Conservation (phyloP, 2,113 vertebrate genomes). For the Gopherus flavomarginatus region DNA sequence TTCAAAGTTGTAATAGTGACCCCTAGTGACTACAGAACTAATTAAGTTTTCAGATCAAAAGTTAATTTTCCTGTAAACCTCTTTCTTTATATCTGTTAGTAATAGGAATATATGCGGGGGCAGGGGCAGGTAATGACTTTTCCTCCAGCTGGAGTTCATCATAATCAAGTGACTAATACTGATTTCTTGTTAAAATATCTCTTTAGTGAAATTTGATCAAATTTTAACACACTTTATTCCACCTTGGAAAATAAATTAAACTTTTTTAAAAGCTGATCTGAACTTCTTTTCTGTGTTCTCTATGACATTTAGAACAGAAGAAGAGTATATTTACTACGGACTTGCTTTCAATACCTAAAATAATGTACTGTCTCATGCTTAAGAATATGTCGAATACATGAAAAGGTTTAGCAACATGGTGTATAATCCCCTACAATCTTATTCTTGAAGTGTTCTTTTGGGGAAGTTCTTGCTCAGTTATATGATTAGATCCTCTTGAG, state of each 20-base stretch:
- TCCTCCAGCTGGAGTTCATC: background rate
- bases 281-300: background rate
- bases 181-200: background rate
- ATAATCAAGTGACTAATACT: slow-evolving; percentile 15
- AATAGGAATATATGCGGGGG: background rate
- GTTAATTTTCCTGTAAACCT: background rate
- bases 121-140: background rate
- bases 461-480: background rate
- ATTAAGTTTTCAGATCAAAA: slow-evolving; percentile 4
- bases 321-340: background rate
- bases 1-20: slow-evolving; percentile 79
- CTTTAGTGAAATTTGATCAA: background rate
- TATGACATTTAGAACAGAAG: background rate
- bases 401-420: background rate
- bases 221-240: slow-evolving; percentile 20
- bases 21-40: slow-evolving; percentile 76
- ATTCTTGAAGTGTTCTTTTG: background rate
- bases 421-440: background rate
- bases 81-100: background rate
- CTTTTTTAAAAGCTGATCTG: background rate
- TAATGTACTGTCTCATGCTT: background rate
- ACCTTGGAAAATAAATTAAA: slow-evolving; percentile 25
- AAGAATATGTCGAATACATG: background rate
- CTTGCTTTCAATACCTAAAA: background rate
- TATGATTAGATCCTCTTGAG: background rate